phyloP scores from a whole-genome alignment of 1,140 invertebrate genomes.

The Caenorhabditis brenneri region DNA sequence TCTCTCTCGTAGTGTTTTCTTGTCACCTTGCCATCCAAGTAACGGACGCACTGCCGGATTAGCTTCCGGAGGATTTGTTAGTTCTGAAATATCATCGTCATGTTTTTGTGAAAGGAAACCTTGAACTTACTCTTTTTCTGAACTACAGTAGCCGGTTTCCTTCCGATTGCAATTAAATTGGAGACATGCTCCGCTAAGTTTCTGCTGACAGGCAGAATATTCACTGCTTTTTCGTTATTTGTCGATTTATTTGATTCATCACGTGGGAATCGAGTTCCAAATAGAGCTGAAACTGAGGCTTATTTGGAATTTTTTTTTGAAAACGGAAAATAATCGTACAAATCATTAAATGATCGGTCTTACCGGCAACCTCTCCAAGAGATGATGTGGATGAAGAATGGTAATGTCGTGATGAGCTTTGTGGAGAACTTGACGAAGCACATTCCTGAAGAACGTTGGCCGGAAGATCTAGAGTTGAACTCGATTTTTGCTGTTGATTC shows the following conservation, averaged over 20 bases:
- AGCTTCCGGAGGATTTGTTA: not conserved
- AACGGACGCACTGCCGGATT: not conserved
- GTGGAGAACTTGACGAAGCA: not conserved
- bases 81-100: not conserved
- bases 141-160: constrained; percentile 12
- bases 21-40: constrained; percentile 74
- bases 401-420: constrained; percentile 1
- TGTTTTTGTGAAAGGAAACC: not conserved
- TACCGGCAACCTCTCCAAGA: constrained; percentile 13
- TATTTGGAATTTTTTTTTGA: no score
- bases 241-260: not conserved
- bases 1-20: constrained; percentile 80
- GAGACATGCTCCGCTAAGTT: constrained; percentile 32
- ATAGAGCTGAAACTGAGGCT: constrained; percentile 19
- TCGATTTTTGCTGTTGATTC: constrained; percentile 8
- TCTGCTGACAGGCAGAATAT: not conserved
- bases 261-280: constrained; percentile 26
- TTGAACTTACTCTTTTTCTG: constrained; percentile 19
- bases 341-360: not conserved
- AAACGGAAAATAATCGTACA: no score
- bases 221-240: not conserved
- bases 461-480: constrained; percentile 27
- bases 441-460: constrained; percentile 1
- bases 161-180: constrained; percentile 8
- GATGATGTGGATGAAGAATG: constrained; percentile 6